Evolutionary conservation across 1,140 invertebrate species (phyloP).

Genomic region (Ceratoteleas bidentatus): DNA sequence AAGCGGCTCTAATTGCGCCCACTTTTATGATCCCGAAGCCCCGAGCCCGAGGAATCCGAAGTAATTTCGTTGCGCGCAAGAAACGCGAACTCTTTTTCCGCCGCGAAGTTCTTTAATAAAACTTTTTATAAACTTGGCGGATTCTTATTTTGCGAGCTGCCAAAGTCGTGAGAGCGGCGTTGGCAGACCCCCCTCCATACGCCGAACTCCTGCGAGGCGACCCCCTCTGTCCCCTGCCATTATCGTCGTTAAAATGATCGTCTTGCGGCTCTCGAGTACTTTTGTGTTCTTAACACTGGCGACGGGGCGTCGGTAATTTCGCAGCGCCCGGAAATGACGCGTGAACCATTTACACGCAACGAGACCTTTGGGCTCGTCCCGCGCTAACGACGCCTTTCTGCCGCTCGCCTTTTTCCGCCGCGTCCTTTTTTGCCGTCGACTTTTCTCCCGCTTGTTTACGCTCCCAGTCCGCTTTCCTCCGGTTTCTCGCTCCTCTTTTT

Average conservation of each 20-base stretch:
- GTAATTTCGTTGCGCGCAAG: conserved; percentile 51
- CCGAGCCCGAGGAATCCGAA: conserved; percentile 27
- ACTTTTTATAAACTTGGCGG: conserved; percentile 64
- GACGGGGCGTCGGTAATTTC: conserved; percentile 63
- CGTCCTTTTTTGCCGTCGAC: no score
- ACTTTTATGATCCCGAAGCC: conserved; percentile 46
- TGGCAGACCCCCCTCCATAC: no score
- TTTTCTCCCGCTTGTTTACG: no score
- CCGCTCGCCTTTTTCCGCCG: conserved; percentile 19
- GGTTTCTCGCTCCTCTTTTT: no score
- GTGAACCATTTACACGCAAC: conserved; percentile 77
- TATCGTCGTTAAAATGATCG: conserved; percentile 67
- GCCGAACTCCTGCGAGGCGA: no score
- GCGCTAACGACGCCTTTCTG: conserved; percentile 58
- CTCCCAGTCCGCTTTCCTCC: no score
- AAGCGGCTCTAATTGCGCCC: conserved; percentile 47
- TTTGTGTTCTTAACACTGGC: conserved; percentile 60
- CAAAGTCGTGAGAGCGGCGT: conserved; percentile 58
- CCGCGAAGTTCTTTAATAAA: conserved; percentile 67
- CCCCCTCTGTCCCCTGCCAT: conserved; percentile 59
- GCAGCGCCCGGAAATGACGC: conserved; percentile 72
- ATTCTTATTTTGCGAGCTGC: conserved; percentile 64
- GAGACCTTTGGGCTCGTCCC: conserved; percentile 73
- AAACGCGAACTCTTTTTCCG: conserved; percentile 46
- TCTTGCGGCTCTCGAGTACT: conserved; percentile 62